Evolutionary conservation across 2,113 vertebrate species (phyloP).

Genomic region (Atherinomorus stipes): DNA sequence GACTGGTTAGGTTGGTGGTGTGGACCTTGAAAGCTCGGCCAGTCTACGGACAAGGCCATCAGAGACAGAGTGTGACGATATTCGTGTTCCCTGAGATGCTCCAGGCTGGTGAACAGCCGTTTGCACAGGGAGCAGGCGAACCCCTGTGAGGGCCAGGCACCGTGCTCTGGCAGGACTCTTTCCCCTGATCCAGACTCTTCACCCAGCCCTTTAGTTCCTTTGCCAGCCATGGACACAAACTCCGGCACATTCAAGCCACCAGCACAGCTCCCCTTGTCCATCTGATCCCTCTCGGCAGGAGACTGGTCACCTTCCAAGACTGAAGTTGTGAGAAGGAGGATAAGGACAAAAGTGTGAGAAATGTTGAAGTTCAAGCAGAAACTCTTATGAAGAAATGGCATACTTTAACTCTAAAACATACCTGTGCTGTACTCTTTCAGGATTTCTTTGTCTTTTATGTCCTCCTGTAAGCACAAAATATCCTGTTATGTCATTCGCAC

Average conservation of each 20-base stretch:
- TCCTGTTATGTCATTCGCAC: constrained; percentile 59
- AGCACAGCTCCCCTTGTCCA: constrained; percentile 73
- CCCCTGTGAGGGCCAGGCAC: constrained; percentile 69
- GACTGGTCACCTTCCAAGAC: constrained; percentile 74
- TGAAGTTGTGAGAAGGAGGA: constrained; percentile 46
- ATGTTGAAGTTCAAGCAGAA: constrained; percentile 3
- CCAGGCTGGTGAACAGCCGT: constrained; percentile 82
- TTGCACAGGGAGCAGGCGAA: constrained; percentile 85
- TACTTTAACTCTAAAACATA: constrained; percentile 47
- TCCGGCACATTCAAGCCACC: constrained; percentile 66
- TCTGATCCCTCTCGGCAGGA: constrained; percentile 64
- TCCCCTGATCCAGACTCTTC: constrained; percentile 61
- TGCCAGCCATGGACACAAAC: constrained; percentile 56
- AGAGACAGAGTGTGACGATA: constrained; percentile 80
- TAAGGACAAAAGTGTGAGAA: constrained; percentile 24
- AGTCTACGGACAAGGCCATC: constrained; percentile 77
- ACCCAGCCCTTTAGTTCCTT: constrained; percentile 59
- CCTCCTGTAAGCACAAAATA: constrained; percentile 79
- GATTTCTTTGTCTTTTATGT: constrained; percentile 62
- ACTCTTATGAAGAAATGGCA: background rate
- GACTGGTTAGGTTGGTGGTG: constrained; percentile 28
- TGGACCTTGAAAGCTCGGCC: constrained; percentile 42
- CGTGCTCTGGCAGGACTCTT: constrained; percentile 62
- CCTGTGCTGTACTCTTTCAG: constrained; percentile 66
- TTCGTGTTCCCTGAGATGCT: constrained; percentile 84